Conservation (phyloP, 1,140 invertebrate species). For the Drosophila chauvacae region DNA sequence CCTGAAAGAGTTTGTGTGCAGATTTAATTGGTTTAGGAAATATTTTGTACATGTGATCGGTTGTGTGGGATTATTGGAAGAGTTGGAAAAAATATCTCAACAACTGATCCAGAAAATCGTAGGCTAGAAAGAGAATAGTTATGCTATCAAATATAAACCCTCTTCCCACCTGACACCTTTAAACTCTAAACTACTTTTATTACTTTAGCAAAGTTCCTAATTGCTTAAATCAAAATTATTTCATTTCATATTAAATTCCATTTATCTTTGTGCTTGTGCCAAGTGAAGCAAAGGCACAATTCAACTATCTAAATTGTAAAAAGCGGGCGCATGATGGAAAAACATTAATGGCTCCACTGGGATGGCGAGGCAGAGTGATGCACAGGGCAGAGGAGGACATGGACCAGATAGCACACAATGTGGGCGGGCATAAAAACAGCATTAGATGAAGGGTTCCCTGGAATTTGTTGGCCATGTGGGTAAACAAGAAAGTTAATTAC, state of each 20-base stretch:
- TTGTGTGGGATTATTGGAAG: not conserved
- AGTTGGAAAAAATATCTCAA: not conserved
- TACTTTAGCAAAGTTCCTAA: not conserved
- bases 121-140: not conserved
- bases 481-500: slow-evolving; percentile 53
- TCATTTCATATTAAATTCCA: slow-evolving; percentile 43
- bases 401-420: slow-evolving; percentile 22
- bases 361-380: slow-evolving; percentile 13
- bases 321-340: slow-evolving; percentile 23
- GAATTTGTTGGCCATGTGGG: slow-evolving; percentile 53
- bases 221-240: not conserved
- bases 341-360: slow-evolving; percentile 49
- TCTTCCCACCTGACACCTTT: not conserved
- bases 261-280: slow-evolving; percentile 5
- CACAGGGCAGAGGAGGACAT: not conserved
- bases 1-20: not conserved
- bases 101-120: no score
- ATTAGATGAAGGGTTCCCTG: slow-evolving; percentile 27
- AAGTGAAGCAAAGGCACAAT: slow-evolving; percentile 15
- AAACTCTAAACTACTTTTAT: not conserved
- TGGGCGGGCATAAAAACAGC: slow-evolving; percentile 24
- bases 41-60: not conserved
- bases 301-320: slow-evolving; percentile 42
- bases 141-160: not conserved
- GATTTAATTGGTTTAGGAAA: not conserved